Evolutionary conservation across 2,888 invertebrate genomes (phyloP).

Genomic region (Aplocera efformata): DNA sequence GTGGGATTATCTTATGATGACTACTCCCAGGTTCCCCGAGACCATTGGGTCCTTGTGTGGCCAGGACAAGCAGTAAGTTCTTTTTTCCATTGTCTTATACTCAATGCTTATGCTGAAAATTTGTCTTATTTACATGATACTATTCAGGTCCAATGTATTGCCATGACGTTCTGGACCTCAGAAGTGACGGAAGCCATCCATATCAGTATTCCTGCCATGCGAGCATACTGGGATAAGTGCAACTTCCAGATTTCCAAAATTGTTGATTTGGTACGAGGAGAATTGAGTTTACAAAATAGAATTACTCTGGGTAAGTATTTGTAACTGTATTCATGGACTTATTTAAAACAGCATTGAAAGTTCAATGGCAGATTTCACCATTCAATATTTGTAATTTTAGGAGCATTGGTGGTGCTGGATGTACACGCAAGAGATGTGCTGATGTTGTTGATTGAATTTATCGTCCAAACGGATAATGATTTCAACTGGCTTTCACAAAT

Average conservation of each 20-base stretch:
- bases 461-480: constrained; percentile 86
- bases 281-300: constrained; percentile 90
- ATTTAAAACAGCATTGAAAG: neutral
- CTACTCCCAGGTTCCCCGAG: constrained; percentile 83
- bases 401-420: constrained; percentile 94
- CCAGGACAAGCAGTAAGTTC: constrained; percentile 90
- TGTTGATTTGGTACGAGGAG: constrained; percentile 92
- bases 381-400: constrained; percentile 68
- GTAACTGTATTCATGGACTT: neutral
- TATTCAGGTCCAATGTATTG: constrained; percentile 86
- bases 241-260: constrained; percentile 90
- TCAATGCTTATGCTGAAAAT: too few species aligned
- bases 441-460: constrained; percentile 82
- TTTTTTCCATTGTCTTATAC: neutral
- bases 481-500: constrained; percentile 92
- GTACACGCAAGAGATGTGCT: constrained; percentile 96
- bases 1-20: constrained; percentile 86
- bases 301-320: constrained; percentile 86
- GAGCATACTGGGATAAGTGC: constrained; percentile 84
- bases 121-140: neutral
- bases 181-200: constrained; percentile 91
- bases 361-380: too few species aligned
- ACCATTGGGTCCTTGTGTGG: constrained; percentile 93
- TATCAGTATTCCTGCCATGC: constrained; percentile 76
- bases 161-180: constrained; percentile 93